These are phyloP conservation scores for Acipenser oxyrinchus DNA, from an alignment of 2,797 vertebrate species.

Conservation along the genomic window DNA sequence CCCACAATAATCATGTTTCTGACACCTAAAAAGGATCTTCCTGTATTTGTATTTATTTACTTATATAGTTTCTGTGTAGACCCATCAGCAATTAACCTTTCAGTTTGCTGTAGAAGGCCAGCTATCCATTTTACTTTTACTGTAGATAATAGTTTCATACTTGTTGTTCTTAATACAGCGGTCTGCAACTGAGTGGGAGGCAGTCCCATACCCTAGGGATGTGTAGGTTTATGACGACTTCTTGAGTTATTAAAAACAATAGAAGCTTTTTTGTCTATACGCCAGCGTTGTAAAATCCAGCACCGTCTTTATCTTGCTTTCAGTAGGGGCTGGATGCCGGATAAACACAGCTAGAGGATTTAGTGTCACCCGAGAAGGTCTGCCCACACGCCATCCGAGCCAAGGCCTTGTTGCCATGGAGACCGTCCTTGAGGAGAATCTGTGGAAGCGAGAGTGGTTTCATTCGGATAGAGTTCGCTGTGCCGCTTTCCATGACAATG, in stretches of 20 bases:
- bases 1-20: no score
- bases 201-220: no score
- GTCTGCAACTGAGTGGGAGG: no score
- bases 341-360: neutral
- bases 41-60: no score
- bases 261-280: slow-evolving; percentile 6
- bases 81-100: no score
- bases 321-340: slow-evolving; percentile 20
- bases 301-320: slow-evolving; percentile 28
- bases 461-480: slow-evolving; percentile 31
- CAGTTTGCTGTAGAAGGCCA: no score
- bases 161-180: no score
- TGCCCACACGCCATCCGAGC: slow-evolving; percentile 31
- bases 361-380: slow-evolving; percentile 1
- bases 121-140: no score
- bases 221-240: neutral
- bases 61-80: no score
- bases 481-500: slow-evolving; percentile 11
- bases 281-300: slow-evolving; percentile 24
- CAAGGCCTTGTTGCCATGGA: slow-evolving; percentile 38
- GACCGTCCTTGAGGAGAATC: slow-evolving; percentile 28
- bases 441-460: slow-evolving; percentile 18
- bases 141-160: no score
- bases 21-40: no score
- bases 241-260: no score